Base-by-base conservation (phyloP, 2,888 invertebrate genomes). In the Drosophila maculinotata region DNA sequence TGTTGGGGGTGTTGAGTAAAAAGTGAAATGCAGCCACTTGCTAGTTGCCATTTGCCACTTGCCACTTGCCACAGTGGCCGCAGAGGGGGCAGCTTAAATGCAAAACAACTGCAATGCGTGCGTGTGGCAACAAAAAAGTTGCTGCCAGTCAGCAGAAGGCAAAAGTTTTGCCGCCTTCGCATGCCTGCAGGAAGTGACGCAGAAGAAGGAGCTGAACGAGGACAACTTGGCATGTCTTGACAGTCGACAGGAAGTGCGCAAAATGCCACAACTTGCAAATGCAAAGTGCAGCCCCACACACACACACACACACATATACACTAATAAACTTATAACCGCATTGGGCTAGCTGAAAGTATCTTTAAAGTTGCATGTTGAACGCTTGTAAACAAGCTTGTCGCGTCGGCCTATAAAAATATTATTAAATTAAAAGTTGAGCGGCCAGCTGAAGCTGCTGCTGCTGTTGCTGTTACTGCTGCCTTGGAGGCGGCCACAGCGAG, bases 191-290 rank as follows among this genome's bases (percentile, higher is more conserved):
- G 65, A 70, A 75, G 51, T 77, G 60, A 56, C 57, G 62, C 48
- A 64, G 57, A 38, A 67, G 59, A 47, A 59, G 53, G 38, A 42
- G 64, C 35, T 45, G 56, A 51, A 70, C 51, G 53, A 85, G 76
- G 62, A 79, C 74, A 65, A 63, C 65, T 59, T 64, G 74, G 74
- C 62, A 68, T 64, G 76, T 60, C 79, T 68, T 78, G 88, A 79
- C 87, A 87, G 79, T 78, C 86, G 90, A 83, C 90, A 90, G 89
- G 90, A 90, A 89, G 90, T 89, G 90, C 90, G 90, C 89, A 88
- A 90, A 90, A 87, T 89, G 89, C 90, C 87, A 88, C 82, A 86
- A 73, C 85, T 72, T 59, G 68, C 67, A 57, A 65, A 71, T 71
- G 67, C 71, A 73, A 77, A 66, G 56, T 72, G 72, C 60, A 56